phyloP scores from a whole-genome alignment of 2,797 vertebrate genomes.

The Anas acuta region DNA sequence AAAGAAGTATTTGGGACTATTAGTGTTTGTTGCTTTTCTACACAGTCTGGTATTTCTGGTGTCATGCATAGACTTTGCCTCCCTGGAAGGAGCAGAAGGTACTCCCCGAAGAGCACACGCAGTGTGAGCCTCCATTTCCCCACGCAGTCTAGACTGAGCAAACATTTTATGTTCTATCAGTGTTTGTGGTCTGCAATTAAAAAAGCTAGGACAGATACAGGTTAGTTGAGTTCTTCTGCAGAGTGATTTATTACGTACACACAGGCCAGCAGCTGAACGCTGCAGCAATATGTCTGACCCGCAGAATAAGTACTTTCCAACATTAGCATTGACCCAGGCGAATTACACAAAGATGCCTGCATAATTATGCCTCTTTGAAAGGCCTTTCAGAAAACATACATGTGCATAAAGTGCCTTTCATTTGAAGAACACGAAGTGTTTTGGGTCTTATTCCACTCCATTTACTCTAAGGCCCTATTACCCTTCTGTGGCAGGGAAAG shows the following conservation, averaged over 20 bases:
- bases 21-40: neutral
- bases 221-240: conserved; percentile 1
- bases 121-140: neutral
- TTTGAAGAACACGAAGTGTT: conserved; percentile 7
- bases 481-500: neutral
- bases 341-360: neutral
- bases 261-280: neutral
- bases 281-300: neutral
- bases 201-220: conserved; percentile 26
- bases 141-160: conserved; percentile 40
- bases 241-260: neutral
- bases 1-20: neutral
- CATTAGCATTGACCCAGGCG: conserved; percentile 18
- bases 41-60: neutral
- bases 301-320: conserved; percentile 34
- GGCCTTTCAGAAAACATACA: neutral
- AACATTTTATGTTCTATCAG: conserved; percentile 29
- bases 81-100: neutral
- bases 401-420: neutral
- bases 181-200: conserved; percentile 19
- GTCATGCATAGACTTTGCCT: neutral
- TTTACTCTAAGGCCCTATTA: neutral
- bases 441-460: neutral
- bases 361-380: conserved; percentile 16
- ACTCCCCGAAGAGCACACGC: neutral